phyloP scores from a whole-genome alignment of 2,113 vertebrate species.

The Phodopus roborovskii region DNA sequence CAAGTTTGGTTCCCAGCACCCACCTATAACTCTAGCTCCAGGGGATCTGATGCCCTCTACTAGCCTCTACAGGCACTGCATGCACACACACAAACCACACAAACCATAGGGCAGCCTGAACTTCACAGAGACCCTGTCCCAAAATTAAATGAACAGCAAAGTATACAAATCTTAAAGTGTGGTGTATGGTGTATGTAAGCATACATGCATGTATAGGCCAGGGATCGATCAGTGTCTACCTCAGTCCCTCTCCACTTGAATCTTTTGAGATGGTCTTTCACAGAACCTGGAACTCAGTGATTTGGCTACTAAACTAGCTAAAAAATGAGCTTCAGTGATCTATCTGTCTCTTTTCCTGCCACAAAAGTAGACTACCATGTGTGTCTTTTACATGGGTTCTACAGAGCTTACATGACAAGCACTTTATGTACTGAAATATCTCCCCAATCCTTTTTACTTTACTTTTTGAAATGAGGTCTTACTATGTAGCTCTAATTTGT shows the following conservation, averaged over 20 bases:
- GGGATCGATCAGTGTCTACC: background rate
- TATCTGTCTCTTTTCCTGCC: background rate
- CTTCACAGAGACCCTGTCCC: background rate
- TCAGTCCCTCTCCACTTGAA: background rate
- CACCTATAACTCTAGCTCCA: background rate
- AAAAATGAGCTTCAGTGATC: background rate
- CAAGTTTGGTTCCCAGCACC: background rate
- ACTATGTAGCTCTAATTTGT: too few species aligned
- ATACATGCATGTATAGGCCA: background rate
- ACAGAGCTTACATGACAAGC: background rate
- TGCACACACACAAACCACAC: too few species aligned
- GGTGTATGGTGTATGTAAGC: background rate
- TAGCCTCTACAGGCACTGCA: too few species aligned
- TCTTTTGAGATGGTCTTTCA: background rate
- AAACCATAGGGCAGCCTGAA: background rate
- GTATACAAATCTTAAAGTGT: background rate
- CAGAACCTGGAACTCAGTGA: background rate
- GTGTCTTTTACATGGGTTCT: background rate
- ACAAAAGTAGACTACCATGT: background rate
- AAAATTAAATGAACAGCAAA: background rate
- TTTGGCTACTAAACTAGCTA: background rate
- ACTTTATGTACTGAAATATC: background rate
- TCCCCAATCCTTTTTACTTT: background rate
- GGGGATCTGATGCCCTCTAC: too few species aligned
- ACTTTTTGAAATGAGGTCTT: background rate